These are phyloP conservation scores for Gryllus longicercus DNA, from an alignment of 2,888 invertebrate genomes.

Conservation along the genomic window DNA sequence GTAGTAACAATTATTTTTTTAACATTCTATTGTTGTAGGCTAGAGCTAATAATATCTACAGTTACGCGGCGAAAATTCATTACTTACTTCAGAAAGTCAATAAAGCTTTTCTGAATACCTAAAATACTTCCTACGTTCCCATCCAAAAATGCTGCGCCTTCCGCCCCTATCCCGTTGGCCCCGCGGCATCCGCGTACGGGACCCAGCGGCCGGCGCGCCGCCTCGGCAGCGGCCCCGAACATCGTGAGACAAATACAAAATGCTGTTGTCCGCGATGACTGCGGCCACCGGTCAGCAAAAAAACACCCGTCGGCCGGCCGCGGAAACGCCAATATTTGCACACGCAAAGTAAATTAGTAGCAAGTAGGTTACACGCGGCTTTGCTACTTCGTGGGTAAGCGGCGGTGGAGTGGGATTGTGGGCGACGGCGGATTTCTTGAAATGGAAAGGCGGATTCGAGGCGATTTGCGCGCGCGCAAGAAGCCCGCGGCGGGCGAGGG, in stretches of 20 bases:
- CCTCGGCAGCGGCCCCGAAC: not conserved
- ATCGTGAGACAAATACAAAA: not conserved
- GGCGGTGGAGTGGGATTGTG: not conserved
- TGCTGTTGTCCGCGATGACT: not conserved
- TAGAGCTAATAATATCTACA: too few species aligned
- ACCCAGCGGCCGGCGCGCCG: not conserved
- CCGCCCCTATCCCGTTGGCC: too few species aligned
- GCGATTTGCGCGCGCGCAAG: not conserved
- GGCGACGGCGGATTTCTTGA: not conserved
- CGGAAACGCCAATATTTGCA: conserved; percentile 17
- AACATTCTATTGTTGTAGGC: too few species aligned
- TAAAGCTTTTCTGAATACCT: too few species aligned
- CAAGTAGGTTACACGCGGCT: conserved; percentile 4
- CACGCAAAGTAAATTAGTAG: conserved; percentile 17
- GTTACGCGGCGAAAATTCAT: too few species aligned
- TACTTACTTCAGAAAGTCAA: too few species aligned
- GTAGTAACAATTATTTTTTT: too few species aligned
- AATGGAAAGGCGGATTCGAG: not conserved
- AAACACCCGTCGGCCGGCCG: not conserved
- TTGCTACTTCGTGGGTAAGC: not conserved
- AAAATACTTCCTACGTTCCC: too few species aligned
- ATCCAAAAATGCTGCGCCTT: too few species aligned
- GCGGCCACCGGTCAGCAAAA: not conserved
- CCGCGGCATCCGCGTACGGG: too few species aligned
- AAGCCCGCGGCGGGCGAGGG: not conserved